Conservation (phyloP, 2,797 vertebrate species). For the Malacoctenus gilli region DNA sequence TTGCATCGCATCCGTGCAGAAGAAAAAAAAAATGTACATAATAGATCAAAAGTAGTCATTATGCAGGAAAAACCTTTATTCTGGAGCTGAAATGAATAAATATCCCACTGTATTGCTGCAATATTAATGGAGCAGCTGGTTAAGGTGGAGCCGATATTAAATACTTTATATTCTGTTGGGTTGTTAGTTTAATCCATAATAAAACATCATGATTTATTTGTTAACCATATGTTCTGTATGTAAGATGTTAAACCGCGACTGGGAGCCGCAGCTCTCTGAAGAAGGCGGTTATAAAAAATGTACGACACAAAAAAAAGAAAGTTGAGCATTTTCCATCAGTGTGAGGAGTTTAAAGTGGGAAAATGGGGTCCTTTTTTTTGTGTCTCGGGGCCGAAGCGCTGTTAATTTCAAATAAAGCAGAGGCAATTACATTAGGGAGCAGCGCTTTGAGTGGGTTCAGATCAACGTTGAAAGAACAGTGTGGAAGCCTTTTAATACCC, state of each 20-base stretch:
- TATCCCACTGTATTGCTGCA: background rate
- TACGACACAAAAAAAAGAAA: too few relatives aligned
- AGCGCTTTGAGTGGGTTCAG: background rate
- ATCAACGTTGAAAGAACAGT: background rate
- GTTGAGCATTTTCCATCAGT: too few relatives aligned
- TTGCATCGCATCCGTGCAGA: background rate
- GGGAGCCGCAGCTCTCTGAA: background rate
- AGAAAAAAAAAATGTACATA: background rate
- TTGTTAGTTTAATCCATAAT: background rate
- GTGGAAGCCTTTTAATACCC: background rate
- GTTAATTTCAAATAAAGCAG: background rate
- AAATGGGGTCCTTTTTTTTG: background rate
- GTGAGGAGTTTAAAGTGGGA: too few relatives aligned
- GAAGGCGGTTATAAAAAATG: background rate
- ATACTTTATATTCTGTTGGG: background rate
- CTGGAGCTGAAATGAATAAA: background rate
- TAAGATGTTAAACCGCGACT: background rate
- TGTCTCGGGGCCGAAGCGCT: background rate
- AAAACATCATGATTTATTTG: background rate
- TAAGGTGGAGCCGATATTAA: background rate
- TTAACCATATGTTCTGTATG: background rate
- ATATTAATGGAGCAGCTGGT: background rate
- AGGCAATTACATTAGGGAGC: background rate
- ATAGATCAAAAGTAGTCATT: background rate
- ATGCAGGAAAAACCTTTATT: background rate